These are phyloP conservation scores for Apodemia duryi DNA, from an alignment of 2,888 invertebrate species.

Conservation along the genomic window DNA sequence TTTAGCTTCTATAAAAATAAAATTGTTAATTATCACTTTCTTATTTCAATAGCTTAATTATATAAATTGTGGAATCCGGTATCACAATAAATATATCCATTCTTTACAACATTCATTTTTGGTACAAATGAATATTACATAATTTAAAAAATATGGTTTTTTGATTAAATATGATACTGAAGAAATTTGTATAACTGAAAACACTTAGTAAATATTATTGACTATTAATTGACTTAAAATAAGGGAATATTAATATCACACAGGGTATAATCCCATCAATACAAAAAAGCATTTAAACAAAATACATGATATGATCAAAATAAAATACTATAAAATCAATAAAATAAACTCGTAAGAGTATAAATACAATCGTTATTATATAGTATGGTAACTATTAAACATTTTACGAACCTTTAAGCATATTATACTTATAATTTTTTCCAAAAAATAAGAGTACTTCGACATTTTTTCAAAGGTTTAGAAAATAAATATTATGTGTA, in stretches of 20 bases:
- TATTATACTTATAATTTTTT: too few relatives aligned
- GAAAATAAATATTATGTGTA: too few relatives aligned
- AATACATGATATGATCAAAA: background rate
- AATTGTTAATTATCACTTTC: background rate
- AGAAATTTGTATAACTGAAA: background rate
- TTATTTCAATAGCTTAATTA: background rate
- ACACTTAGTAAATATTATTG: background rate
- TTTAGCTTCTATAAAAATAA: background rate
- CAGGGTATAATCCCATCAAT: background rate
- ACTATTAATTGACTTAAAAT: conserved; percentile 12
- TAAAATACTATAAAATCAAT: background rate
- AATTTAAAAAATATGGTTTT: background rate
- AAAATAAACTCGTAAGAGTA: background rate
- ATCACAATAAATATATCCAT: background rate
- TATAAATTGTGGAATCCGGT: background rate
- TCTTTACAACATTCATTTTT: background rate
- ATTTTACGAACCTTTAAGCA: background rate
- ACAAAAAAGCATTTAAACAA: background rate
- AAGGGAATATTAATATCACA: conserved; percentile 10
- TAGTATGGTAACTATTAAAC: conserved; percentile 1
- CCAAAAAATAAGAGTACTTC: too few relatives aligned
- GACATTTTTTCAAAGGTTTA: too few relatives aligned
- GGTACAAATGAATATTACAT: background rate
- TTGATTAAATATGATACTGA: too few relatives aligned
- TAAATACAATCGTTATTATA: background rate